These are phyloP conservation scores for Spea bombifrons DNA, from an alignment of 2,113 vertebrate species.

Conservation along the genomic window DNA sequence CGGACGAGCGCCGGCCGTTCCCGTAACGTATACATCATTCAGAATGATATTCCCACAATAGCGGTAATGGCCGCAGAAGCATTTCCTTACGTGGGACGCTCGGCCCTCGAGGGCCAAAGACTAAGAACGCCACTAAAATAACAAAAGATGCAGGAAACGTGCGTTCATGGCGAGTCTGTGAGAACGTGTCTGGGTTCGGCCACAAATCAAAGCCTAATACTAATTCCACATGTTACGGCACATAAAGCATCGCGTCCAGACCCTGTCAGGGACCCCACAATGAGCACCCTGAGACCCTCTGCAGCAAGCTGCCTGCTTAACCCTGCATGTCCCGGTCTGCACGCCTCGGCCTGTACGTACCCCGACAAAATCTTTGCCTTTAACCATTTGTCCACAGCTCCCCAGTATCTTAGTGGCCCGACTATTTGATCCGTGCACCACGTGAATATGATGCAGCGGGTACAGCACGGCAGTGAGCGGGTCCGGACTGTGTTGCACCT, in stretches of 20 bases:
- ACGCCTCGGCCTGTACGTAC: background rate
- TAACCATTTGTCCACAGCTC: too few species aligned
- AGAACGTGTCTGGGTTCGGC: background rate
- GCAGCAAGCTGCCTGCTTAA: background rate
- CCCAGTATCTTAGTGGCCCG: too few species aligned
- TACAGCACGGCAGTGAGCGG: background rate
- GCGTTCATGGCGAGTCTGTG: background rate
- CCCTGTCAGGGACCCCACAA: background rate
- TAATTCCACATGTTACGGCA: constrained; percentile 10
- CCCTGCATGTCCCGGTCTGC: background rate
- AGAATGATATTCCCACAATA: background rate
- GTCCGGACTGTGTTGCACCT: background rate
- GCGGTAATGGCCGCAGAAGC: too few species aligned
- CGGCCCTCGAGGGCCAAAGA: too few species aligned
- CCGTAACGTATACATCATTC: background rate
- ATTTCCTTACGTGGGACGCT: too few species aligned
- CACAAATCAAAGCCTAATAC: constrained; percentile 3
- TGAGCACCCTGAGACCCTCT: background rate
- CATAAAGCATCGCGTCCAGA: background rate
- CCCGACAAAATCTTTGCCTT: too few species aligned
- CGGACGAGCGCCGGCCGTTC: too few species aligned
- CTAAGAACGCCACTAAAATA: too few species aligned
- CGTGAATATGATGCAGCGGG: background rate
- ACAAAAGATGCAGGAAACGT: background rate
- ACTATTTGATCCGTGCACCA: too few species aligned